Evolutionary conservation across 2,797 vertebrate genomes (phyloP).

Genomic region (Takifugu rubripes): DNA sequence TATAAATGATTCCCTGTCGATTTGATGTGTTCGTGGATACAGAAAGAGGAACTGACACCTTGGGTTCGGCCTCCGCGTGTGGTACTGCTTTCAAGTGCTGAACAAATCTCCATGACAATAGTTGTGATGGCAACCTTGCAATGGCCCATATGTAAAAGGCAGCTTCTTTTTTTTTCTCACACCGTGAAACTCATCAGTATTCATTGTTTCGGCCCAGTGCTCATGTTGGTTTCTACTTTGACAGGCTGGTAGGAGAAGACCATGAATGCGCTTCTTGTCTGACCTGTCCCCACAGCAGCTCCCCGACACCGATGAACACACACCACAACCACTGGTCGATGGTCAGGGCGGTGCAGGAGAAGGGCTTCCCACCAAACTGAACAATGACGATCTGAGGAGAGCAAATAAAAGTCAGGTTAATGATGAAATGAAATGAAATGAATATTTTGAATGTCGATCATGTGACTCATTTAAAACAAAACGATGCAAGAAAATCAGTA

Average conservation of each 20-base stretch:
- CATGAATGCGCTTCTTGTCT: conserved; percentile 14
- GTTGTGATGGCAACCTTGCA: conserved; percentile 55
- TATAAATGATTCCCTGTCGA: no score
- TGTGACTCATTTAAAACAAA: no score
- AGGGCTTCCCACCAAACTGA: conserved; percentile 94
- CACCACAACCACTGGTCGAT: conserved; percentile 98
- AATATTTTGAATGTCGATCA: no score
- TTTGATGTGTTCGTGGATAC: conserved; percentile 4
- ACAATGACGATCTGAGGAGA: conserved; percentile 87
- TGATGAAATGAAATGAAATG: not conserved
- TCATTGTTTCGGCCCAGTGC: not conserved
- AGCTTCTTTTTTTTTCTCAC: conserved; percentile 32
- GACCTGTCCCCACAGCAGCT: conserved; percentile 98
- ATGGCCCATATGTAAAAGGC: conserved; percentile 25
- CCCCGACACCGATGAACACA: conserved; percentile 91
- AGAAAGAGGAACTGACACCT: conserved; percentile 41
- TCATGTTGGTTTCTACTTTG: not conserved
- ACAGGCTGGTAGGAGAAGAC: not conserved
- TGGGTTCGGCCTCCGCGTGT: conserved; percentile 41
- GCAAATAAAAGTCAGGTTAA: not conserved
- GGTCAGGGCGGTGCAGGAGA: conserved; percentile 90
- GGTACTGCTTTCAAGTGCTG: conserved; percentile 54
- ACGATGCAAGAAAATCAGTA: no score
- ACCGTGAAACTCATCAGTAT: conserved; percentile 26
- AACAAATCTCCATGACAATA: conserved; percentile 65